Percentiles rank a stretch among this genome's conserved stretches.
These are phyloP conservation scores for Coracias cyanogaster DNA, from an alignment of 2,797 vertebrate species.

Conservation along the genomic window DNA sequence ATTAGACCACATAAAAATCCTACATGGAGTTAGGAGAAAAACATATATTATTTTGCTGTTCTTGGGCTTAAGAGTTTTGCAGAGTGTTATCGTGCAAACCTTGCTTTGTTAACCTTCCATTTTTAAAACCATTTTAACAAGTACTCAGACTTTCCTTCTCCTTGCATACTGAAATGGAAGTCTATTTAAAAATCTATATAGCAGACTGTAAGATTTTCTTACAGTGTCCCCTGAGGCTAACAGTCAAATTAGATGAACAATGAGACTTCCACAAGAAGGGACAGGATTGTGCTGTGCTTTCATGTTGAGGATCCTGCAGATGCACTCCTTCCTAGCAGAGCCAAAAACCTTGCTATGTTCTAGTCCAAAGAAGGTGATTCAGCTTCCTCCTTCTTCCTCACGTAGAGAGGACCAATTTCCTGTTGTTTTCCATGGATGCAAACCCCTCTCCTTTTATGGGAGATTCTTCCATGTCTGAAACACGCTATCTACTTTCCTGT, in stretches of 20 bases:
- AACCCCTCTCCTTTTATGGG: conserved; percentile 53
- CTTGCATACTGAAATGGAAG: background rate
- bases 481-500: conserved; percentile 52
- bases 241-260: conserved; percentile 53
- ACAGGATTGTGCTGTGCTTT: conserved; percentile 41
- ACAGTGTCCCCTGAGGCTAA: background rate
- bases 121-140: background rate
- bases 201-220: conserved; percentile 27
- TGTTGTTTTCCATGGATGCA: conserved; percentile 47
- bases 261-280: conserved; percentile 60
- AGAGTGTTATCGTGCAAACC: background rate
- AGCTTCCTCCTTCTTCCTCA: conserved; percentile 68
- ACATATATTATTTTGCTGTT: background rate
- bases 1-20: background rate
- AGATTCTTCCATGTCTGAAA: conserved; percentile 32
- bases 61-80: background rate
- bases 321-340: conserved; percentile 19
- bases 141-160: background rate
- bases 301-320: conserved; percentile 41
- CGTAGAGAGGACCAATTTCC: conserved; percentile 40
- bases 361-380: conserved; percentile 69
- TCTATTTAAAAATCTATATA: conserved; percentile 5
- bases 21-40: background rate
- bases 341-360: background rate
- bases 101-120: background rate